Evolutionary conservation across 2,797 vertebrate genomes (phyloP).

Genomic region (Chelon labrosus): DNA sequence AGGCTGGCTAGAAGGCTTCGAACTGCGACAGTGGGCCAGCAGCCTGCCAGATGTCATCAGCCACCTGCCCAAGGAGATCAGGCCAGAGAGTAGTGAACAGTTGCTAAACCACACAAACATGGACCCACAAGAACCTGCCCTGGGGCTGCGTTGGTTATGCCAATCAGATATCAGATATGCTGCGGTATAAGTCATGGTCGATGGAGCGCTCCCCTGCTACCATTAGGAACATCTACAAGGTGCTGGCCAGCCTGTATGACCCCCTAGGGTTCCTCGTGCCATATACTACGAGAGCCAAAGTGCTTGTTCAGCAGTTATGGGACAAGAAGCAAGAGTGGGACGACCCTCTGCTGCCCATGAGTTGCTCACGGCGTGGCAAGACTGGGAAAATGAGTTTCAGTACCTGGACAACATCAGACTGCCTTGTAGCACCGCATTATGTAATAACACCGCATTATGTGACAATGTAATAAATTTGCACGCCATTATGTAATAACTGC

Average conservation of each 20-base stretch:
- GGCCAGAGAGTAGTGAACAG: slow-evolving; percentile 4
- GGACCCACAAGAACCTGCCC: not conserved
- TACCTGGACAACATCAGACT: too few relatives aligned
- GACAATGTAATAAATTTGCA: too few relatives aligned
- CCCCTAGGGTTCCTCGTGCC: not conserved
- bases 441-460: too few relatives aligned
- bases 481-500: too few relatives aligned
- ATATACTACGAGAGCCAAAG: not conserved
- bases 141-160: slow-evolving; percentile 1
- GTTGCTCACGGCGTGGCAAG: too few relatives aligned
- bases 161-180: too few relatives aligned
- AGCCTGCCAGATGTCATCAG: too few relatives aligned
- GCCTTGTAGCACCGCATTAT: too few relatives aligned
- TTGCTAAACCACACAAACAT: not conserved
- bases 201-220: not conserved
- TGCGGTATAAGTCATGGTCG: not conserved
- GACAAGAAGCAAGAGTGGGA: slow-evolving; percentile 7
- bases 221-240: not conserved
- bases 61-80: too few relatives aligned
- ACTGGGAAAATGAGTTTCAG: too few relatives aligned
- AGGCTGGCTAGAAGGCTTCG: not conserved
- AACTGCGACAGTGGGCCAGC: too few relatives aligned
- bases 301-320: slow-evolving; percentile 12
- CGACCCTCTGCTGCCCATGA: not conserved
- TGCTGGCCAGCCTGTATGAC: slow-evolving; percentile 2